Base-by-base conservation (phyloP, 2,888 invertebrate species). In the Asteroscopus sphinx region DNA sequence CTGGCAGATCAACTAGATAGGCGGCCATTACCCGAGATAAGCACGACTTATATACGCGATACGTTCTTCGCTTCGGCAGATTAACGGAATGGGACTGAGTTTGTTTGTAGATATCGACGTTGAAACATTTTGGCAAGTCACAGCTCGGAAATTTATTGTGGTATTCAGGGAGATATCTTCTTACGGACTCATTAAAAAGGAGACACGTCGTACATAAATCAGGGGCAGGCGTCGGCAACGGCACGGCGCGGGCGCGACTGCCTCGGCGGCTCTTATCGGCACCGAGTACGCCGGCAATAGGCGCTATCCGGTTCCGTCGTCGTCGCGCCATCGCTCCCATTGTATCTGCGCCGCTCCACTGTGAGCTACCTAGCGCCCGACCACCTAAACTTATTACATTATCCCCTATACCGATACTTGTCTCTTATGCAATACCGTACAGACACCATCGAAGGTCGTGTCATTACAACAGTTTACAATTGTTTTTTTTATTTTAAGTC, bases 151-250 rank as follows among this genome's bases (percentile, higher is more conserved):
- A 93, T 93, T 93, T 93, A 94, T 93, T 89, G 91, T 89, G 85
- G 88, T 85, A 86, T 87, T 89, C 88, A 78, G 82, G 83, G 87
- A 89, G 92, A 93, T 94, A 94, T 93, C 93, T 92, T 93, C 92
- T 93, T 93, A 92, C 92, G 83, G 91, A 89, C 93, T 93, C 94
- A 93, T 94, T 94, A 94, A 94, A 94, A 92, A 93, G 92, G 93
- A 93, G 93, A 93, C 92, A 91, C 89, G 92, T 90, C 92, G 92
- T 88, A 91, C 91, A 94, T 94, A 94, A 94, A 94, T 94, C 94
- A 93, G 88, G 87, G 76, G 74, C 82, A 82, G 86, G 87, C 83
- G 85, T 80, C 80, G 86, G 81, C 74, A 68, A 73, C 66, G 56
- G 74, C 62, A 65, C 72, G 71, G 68, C 62, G 72, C 76, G 79